Evolutionary conservation across 2,113 vertebrate genomes (phyloP), one percentile per base, ranked within the genome.

Genomic region (Chrysochloris asiatica): DNA sequence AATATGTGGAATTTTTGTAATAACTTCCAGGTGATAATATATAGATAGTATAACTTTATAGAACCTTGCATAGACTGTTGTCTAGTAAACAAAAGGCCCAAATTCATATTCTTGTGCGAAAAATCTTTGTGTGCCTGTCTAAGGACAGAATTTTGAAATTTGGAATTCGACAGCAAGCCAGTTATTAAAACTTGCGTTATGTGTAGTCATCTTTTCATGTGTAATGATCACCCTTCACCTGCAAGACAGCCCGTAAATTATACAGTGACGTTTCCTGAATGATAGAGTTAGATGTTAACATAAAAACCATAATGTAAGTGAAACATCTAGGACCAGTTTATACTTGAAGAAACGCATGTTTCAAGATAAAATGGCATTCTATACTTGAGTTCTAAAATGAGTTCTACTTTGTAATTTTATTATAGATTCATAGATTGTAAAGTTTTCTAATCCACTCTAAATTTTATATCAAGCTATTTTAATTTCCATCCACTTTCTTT

Each of bases 351-450:
- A 96, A 88, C 92, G 90, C 38, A n/a, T 73, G 33, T 11, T 63
- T 85, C 80, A 75, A n/a, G 48, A 77, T 67, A 22, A 12, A 7
- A 43, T 28, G 48, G 56, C n/a, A 72, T 86, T 87, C 52, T 82
- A 4, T 13, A 41, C 80, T 96, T 91, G 87, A 92, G 83, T 63
- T 95, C 77, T 94, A 93, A 89, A 67, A 65, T 8, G 63, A 67
- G 92, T 85, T 76, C 95, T 65, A 88, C 36, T 63, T 93, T 98
- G 86, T 92, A 85, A 83, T 94, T 96, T 93, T 17, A 6, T 56
- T 80, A 65, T 84, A 93, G 79, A 54, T 65, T 43, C 92, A 83
- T 87, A 93, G 67, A 86, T 91, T 72, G 36, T 28, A 63, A 65
- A 92, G 91, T 88, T 93, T 54, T 86, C 89, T 87, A 88, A 69